phyloP scores from a whole-genome alignment of 2,113 vertebrate species.

The Ophiodon elongatus region DNA sequence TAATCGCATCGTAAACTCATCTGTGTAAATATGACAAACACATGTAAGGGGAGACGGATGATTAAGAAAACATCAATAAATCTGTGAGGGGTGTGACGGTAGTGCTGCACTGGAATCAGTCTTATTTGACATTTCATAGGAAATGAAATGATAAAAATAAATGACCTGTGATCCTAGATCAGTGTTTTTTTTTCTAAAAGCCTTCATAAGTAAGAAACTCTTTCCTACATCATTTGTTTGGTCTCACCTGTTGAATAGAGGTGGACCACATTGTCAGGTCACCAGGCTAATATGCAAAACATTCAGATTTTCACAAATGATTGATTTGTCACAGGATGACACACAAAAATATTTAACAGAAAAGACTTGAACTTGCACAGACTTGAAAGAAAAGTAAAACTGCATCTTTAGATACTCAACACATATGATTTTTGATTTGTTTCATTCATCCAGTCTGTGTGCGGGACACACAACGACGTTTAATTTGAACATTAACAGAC shows the following conservation, averaged over 20 bases:
- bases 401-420: conserved; percentile 27
- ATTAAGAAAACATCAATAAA: background rate
- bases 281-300: background rate
- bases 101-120: conserved; percentile 23
- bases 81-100: background rate
- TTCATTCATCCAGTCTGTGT: conserved; percentile 45
- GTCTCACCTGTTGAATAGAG: conserved; percentile 46
- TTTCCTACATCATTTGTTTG: conserved; percentile 53
- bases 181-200: conserved; percentile 11
- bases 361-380: conserved; percentile 9
- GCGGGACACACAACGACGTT: conserved; percentile 49
- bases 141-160: conserved; percentile 6
- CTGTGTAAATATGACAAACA: background rate
- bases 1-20: conserved; percentile 22
- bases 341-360: background rate
- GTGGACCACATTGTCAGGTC: background rate
- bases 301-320: background rate
- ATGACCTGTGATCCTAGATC: conserved; percentile 1
- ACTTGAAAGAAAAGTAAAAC: conserved; percentile 5
- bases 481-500: conserved; percentile 55
- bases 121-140: background rate
- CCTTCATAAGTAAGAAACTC: conserved; percentile 7
- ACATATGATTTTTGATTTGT: conserved; percentile 5
- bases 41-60: background rate
- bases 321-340: background rate